phyloP scores from a whole-genome alignment of 2,888 invertebrate genomes.

The Electrophaes corylata region DNA sequence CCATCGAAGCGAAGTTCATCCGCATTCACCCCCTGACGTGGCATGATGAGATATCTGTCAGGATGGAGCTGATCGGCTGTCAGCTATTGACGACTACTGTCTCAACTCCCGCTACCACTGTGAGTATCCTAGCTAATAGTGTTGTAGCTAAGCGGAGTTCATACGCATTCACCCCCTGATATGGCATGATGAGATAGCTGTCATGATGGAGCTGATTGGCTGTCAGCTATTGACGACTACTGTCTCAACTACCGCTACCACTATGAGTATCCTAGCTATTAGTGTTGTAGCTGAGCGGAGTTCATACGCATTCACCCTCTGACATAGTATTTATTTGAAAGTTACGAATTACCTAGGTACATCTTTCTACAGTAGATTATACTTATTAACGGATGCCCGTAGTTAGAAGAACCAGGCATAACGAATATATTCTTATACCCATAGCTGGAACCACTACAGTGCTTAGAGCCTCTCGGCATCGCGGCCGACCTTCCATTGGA shows the following conservation, averaged over 20 bases:
- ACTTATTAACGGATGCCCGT: no score
- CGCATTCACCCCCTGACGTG: conserved; percentile 90
- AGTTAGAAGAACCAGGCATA: no score
- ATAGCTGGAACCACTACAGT: conserved; percentile 70
- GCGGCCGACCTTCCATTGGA: conserved; percentile 85
- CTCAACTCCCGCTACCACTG: conserved; percentile 31
- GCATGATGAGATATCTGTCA: conserved; percentile 87
- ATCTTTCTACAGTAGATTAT: no score
- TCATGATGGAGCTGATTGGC: conserved; percentile 90
- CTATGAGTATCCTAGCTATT: conserved; percentile 4
- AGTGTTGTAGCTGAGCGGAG: conserved; percentile 84
- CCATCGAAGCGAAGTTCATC: conserved; percentile 90
- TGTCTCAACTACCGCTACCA: conserved; percentile 31
- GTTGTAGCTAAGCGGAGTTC: conserved; percentile 86
- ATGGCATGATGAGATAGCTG: conserved; percentile 87
- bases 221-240: conserved; percentile 72
- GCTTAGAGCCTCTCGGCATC: conserved; percentile 90
- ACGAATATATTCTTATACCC: not conserved
- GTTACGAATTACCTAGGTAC: no score
- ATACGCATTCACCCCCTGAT: conserved; percentile 89
- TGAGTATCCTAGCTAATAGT: not conserved
- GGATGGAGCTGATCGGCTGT: conserved; percentile 91
- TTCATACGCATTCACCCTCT: conserved; percentile 89
- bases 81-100: conserved; percentile 41
- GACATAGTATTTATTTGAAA: conserved; percentile 92